Percentiles rank a stretch among this genome's conserved stretches.
These are phyloP conservation scores for Boloria euphrosyne DNA, from an alignment of 2,888 invertebrate genomes.

Conservation along the genomic window DNA sequence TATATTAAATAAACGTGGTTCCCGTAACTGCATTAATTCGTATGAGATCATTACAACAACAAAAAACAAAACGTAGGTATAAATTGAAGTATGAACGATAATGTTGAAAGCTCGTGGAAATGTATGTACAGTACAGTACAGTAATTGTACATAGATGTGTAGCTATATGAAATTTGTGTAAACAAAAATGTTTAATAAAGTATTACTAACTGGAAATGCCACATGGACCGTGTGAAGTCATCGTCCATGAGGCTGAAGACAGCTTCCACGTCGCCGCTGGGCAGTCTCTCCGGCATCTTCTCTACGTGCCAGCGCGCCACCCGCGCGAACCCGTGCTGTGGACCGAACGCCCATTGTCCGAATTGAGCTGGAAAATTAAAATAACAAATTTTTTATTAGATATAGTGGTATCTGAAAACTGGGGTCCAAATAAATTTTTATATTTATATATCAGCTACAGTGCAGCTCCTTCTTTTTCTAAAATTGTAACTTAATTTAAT, in stretches of 20 bases:
- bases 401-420: not conserved
- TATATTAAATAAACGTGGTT: too few species aligned
- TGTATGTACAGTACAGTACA: not conserved
- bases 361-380: conserved; percentile 88
- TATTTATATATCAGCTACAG: too few species aligned
- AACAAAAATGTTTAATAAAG: not conserved
- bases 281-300: conserved; percentile 92
- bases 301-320: conserved; percentile 95
- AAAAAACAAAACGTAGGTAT: too few species aligned
- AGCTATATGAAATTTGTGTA: not conserved
- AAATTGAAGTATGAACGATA: too few species aligned
- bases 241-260: conserved; percentile 96
- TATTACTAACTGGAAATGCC: conserved; percentile 92
- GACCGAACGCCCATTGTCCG: conserved; percentile 96
- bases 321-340: conserved; percentile 97
- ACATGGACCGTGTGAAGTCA: conserved; percentile 95
- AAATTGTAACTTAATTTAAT: too few species aligned
- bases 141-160: not conserved
- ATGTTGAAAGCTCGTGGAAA: not conserved
- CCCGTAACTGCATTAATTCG: too few species aligned
- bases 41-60: too few species aligned
- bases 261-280: conserved; percentile 95
- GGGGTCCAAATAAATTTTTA: too few species aligned
- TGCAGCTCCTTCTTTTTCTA: too few species aligned
- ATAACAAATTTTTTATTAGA: conserved; percentile 46